A percentile compares a stretch with the other conserved stretches of the same genome.
Conservation (phyloP, 2,888 invertebrate species). For the Micoletzkya japonica region DNA sequence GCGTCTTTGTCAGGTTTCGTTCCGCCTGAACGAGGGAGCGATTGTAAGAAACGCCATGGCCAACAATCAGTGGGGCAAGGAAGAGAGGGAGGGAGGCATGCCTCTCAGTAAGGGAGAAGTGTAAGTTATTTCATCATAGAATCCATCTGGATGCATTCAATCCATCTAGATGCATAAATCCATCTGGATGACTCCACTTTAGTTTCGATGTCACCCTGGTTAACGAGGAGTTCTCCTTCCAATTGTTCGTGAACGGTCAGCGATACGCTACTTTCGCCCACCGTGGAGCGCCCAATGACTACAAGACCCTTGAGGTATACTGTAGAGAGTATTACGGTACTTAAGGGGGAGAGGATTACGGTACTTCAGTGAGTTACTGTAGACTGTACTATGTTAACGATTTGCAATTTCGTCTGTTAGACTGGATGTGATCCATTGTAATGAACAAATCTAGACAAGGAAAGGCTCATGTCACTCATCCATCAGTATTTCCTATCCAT, state of each 20-base stretch:
- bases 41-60: constrained; percentile 61
- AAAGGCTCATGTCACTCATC: not conserved
- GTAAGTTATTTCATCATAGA: constrained; percentile 34
- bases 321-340: too few species aligned
- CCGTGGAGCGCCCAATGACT: constrained; percentile 55
- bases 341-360: not conserved
- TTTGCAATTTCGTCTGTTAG: too few species aligned
- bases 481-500: too few species aligned
- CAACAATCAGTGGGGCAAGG: constrained; percentile 59
- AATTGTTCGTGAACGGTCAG: constrained; percentile 42
- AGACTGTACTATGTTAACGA: too few species aligned
- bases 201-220: constrained; percentile 62
- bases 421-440: not conserved
- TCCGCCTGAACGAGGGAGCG: constrained; percentile 61
- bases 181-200: constrained; percentile 31
- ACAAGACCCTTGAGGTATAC: constrained; percentile 52
- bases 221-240: constrained; percentile 59
- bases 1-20: constrained; percentile 45
- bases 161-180: not conserved
- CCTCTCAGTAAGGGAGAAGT: constrained; percentile 56
- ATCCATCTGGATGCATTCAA: too few species aligned
- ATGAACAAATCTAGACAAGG: not conserved
- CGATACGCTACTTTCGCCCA: constrained; percentile 56
- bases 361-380: not conserved
- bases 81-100: constrained; percentile 62